Percentiles rank a stretch among this genome's conserved stretches.
Conservation (phyloP, 2,113 vertebrate species). For the Apaloderma vittatum region DNA sequence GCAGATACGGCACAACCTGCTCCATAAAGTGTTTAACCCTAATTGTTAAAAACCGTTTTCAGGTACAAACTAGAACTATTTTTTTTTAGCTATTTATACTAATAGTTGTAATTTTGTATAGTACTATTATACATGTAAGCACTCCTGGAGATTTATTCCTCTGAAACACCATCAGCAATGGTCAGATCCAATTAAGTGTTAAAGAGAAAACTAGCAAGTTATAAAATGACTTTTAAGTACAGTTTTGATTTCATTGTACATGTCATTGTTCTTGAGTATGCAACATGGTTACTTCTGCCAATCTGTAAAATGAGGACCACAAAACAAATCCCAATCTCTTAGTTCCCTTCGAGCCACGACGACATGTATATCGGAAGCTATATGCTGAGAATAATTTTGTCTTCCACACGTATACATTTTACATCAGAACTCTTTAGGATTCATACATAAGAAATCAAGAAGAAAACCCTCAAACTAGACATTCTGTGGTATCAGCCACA, state of each 20-base stretch:
- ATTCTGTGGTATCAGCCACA: background rate
- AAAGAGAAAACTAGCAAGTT: background rate
- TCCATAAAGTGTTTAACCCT: background rate
- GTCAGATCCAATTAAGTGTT: background rate
- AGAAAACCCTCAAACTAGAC: background rate
- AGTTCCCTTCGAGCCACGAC: background rate
- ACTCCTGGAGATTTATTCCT: background rate
- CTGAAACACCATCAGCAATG: background rate
- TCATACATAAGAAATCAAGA: background rate
- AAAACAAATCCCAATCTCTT: background rate
- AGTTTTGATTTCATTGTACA: background rate
- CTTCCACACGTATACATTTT: background rate
- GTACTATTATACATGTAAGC: background rate
- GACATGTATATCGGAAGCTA: background rate
- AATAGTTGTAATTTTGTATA: background rate
- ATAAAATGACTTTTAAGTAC: background rate
- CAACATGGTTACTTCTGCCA: background rate
- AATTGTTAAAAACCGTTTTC: background rate
- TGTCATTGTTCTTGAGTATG: background rate
- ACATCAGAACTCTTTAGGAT: background rate
- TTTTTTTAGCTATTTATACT: background rate
- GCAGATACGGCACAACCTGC: rapidly evolving
- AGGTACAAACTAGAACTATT: background rate
- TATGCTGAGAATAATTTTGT: background rate
- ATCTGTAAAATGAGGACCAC: background rate